These are phyloP conservation scores for Tapera naevia DNA, from an alignment of 2,797 vertebrate genomes.

Conservation along the genomic window DNA sequence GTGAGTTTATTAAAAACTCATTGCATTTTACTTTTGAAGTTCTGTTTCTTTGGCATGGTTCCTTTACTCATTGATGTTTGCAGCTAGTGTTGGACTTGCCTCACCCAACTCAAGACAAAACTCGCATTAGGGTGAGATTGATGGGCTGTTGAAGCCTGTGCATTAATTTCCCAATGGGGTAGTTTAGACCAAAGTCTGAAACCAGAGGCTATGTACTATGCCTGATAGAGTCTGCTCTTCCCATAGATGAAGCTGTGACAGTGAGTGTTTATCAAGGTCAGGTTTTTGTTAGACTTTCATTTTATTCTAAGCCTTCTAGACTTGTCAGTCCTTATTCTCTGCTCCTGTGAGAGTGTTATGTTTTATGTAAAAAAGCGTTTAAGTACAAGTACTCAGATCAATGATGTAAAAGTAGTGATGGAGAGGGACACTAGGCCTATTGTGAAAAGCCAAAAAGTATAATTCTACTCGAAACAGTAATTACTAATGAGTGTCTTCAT, in stretches of 20 bases:
- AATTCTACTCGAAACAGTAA: not conserved
- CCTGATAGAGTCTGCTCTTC: not conserved
- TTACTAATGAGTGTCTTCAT: not conserved
- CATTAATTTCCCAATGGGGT: not conserved
- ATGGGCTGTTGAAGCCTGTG: not conserved
- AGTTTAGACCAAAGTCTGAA: not conserved
- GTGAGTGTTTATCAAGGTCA: not conserved
- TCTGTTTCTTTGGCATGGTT: not conserved
- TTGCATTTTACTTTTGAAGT: constrained; percentile 13
- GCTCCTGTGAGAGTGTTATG: not conserved
- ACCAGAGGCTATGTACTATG: not conserved
- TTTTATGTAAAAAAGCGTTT: not conserved
- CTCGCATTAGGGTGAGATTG: not conserved
- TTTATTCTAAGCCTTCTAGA: not conserved
- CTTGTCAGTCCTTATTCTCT: not conserved
- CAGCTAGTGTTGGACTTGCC: not conserved
- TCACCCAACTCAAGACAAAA: not conserved
- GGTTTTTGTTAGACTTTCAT: not conserved
- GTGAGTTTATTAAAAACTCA: constrained; percentile 44
- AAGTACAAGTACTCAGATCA: not conserved
- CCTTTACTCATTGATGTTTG: not conserved
- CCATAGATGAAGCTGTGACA: not conserved
- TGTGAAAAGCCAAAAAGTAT: not conserved
- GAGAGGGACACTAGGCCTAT: not conserved
- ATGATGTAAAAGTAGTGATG: not conserved